A percentile compares a stretch with the other conserved stretches of the same genome.
phyloP scores from a whole-genome alignment of 2,113 vertebrate species.

The Zosterops pallidus region DNA sequence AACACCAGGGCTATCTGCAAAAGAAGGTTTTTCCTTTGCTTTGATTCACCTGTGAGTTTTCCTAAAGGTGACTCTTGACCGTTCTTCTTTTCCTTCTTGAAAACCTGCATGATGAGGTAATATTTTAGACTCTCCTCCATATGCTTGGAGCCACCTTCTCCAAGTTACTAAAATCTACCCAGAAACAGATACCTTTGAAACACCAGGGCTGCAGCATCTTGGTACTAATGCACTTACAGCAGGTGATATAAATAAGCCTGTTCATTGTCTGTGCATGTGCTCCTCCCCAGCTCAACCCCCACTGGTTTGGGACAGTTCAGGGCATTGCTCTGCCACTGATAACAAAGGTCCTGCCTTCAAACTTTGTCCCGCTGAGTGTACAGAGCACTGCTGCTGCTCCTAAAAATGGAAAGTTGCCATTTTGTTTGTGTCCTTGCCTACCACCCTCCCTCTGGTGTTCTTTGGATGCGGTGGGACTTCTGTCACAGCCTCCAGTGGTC shows the following conservation, averaged over 20 bases:
- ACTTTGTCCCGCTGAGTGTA: neutral
- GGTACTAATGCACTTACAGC: neutral
- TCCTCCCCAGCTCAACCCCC: fast-evolving
- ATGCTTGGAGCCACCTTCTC: neutral
- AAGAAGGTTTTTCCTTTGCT: neutral
- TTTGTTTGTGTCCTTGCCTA: neutral
- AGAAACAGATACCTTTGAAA: neutral
- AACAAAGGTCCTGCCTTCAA: neutral
- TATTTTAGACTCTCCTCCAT: neutral
- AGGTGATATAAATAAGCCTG: neutral
- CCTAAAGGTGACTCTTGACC: neutral
- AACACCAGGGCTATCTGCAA: neutral
- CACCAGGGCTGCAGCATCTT: neutral
- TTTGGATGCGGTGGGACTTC: neutral
- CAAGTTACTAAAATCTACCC: neutral
- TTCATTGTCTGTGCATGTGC: fast-evolving
- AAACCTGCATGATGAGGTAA: neutral
- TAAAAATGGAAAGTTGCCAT: fast-evolving
- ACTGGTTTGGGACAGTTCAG: fast-evolving
- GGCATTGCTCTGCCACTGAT: neutral
- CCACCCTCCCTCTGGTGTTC: neutral
- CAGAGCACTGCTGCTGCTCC: neutral
- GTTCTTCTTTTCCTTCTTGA: neutral
- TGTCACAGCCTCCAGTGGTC: neutral
- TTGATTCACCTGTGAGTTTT: neutral